Evolutionary conservation across 2,797 vertebrate species (phyloP).

Genomic region (Cheirogaleus major): DNA sequence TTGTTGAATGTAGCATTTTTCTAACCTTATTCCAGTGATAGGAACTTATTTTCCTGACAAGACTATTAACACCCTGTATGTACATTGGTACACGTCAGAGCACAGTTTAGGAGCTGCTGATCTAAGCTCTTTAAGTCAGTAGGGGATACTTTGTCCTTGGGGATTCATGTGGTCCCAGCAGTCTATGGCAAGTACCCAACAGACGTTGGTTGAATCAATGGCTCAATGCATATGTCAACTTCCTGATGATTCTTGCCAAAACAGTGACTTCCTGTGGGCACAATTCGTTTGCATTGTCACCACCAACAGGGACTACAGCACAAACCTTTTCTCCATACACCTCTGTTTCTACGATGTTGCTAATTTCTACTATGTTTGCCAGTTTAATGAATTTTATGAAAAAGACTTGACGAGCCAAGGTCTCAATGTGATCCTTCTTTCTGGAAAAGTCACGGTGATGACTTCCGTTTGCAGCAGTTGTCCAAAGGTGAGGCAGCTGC

Average conservation of each 20-base stretch:
- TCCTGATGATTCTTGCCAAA: not conserved
- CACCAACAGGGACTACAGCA: not conserved
- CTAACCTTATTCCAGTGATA: not conserved
- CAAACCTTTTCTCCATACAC: not conserved
- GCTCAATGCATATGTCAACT: not conserved
- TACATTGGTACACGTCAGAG: not conserved
- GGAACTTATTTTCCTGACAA: not conserved
- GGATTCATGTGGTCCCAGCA: not conserved
- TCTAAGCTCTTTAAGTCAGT: not conserved
- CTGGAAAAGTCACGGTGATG: not conserved
- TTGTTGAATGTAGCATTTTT: not conserved
- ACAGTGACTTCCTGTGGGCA: not conserved
- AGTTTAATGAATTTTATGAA: not conserved
- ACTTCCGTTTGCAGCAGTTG: not conserved
- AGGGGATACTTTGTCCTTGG: not conserved
- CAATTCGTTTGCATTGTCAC: not conserved
- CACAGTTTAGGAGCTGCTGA: not conserved
- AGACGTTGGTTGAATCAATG: not conserved
- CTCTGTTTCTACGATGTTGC: not conserved
- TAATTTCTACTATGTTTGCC: not conserved
- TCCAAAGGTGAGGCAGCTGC: not conserved
- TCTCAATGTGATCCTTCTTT: not conserved
- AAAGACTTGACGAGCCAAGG: not conserved
- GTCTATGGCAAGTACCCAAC: not conserved
- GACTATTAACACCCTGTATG: not conserved